phyloP scores from a whole-genome alignment of 1,140 invertebrate genomes.

The Neelides sp. region DNA sequence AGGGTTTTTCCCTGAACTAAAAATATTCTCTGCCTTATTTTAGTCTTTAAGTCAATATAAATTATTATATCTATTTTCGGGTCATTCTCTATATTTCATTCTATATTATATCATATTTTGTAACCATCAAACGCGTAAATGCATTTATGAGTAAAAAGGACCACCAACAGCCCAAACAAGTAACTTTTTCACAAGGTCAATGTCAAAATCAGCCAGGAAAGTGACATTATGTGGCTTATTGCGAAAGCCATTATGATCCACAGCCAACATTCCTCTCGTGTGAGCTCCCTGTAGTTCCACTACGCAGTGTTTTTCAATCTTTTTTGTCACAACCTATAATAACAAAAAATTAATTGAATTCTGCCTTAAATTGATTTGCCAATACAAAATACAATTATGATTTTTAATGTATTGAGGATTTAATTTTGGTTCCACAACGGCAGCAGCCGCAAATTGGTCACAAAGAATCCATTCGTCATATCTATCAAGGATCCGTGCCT shows the following conservation, averaged over 20 bases:
- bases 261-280: constrained; percentile 46
- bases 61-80: too few relatives aligned
- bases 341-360: not conserved
- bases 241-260: constrained; percentile 38
- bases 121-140: too few relatives aligned
- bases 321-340: constrained; percentile 33
- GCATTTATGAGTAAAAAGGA: too few relatives aligned
- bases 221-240: constrained; percentile 38
- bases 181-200: constrained; percentile 39
- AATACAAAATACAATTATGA: not conserved
- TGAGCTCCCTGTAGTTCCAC: constrained; percentile 43
- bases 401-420: not conserved
- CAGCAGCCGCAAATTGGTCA: constrained; percentile 44
- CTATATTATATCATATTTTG: too few relatives aligned
- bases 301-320: constrained; percentile 38
- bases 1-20: too few relatives aligned
- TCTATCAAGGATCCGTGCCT: constrained; percentile 36
- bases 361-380: not conserved
- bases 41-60: too few relatives aligned
- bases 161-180: constrained; percentile 30
- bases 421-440: constrained; percentile 34
- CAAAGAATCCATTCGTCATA: constrained; percentile 40
- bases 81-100: too few relatives aligned
- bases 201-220: constrained; percentile 42
- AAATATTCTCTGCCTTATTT: too few relatives aligned